A percentile compares a stretch with the other conserved stretches of the same genome.
Conservation (phyloP, 2,113 vertebrate genomes). For the Neoarius graeffei region DNA sequence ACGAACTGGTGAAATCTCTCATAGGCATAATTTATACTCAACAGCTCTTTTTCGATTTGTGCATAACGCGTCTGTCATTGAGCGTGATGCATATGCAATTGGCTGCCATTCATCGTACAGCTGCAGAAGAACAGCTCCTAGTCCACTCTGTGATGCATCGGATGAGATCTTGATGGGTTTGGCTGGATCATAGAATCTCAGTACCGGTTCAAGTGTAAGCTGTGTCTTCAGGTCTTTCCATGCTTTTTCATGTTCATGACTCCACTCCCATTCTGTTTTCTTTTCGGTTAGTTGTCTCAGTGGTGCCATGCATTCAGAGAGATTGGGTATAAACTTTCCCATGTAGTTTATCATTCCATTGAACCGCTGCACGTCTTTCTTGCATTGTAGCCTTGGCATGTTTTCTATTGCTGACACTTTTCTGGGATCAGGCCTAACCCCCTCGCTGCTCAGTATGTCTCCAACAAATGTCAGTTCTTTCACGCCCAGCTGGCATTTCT, state of each 20-base stretch:
- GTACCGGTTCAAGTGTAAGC: not conserved
- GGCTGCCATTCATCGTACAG: too few relatives aligned
- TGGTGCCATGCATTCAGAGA: not conserved
- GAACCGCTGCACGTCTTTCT: not conserved
- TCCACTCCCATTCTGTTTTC: too few relatives aligned
- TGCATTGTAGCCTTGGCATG: too few relatives aligned
- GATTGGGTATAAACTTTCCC: slow-evolving; percentile 41
- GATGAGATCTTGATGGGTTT: not conserved
- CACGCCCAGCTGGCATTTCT: slow-evolving; percentile 35
- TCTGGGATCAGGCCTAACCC: slow-evolving; percentile 19
- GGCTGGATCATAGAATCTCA: slow-evolving; percentile 22
- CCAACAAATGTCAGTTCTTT: slow-evolving; percentile 41
- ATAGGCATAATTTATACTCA: not conserved
- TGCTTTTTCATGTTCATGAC: too few relatives aligned
- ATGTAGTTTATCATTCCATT: slow-evolving; percentile 41
- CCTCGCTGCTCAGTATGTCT: slow-evolving; percentile 27
- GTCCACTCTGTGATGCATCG: too few relatives aligned
- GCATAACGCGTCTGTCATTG: too few relatives aligned
- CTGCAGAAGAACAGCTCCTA: too few relatives aligned
- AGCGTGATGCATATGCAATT: not conserved
- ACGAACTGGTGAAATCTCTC: not conserved
- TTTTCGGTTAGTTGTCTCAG: too few relatives aligned
- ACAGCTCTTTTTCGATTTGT: not conserved
- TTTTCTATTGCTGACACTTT: not conserved
- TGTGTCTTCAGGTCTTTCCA: too few relatives aligned